Percentiles rank a stretch among this genome's conserved stretches.
Evolutionary conservation across 2,113 vertebrate genomes (phyloP).

Genomic region (Piliocolobus tephrosceles): DNA sequence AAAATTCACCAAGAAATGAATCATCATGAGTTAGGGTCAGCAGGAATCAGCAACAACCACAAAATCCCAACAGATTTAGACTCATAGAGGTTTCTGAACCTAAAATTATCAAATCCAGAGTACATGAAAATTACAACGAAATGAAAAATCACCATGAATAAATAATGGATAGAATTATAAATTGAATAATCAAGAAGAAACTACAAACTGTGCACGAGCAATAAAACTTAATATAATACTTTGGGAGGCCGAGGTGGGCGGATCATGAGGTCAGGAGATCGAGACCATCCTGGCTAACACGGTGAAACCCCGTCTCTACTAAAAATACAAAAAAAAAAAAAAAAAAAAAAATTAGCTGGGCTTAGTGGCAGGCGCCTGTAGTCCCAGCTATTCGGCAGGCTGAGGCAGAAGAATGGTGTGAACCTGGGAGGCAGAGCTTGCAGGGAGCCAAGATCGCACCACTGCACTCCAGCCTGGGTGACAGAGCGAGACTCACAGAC

Average conservation of each 20-base stretch:
- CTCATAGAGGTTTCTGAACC: neutral
- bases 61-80: neutral
- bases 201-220: neutral
- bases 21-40: neutral
- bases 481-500: neutral
- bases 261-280: too few relatives aligned
- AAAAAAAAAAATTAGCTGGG: too few relatives aligned
- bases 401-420: too few relatives aligned
- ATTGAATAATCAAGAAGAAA: neutral
- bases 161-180: neutral
- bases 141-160: neutral
- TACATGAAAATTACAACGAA: neutral
- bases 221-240: neutral
- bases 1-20: neutral
- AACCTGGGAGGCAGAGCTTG: too few relatives aligned
- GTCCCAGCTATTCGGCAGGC: too few relatives aligned
- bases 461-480: too few relatives aligned
- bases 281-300: too few relatives aligned
- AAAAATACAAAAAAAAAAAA: too few relatives aligned
- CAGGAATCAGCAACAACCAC: neutral
- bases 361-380: too few relatives aligned
- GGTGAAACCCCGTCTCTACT: too few relatives aligned
- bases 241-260: too few relatives aligned
- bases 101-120: neutral
- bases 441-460: too few relatives aligned